Base-by-base conservation (phyloP, 2,797 vertebrate species). In the Sebastes trivittatus region DNA sequence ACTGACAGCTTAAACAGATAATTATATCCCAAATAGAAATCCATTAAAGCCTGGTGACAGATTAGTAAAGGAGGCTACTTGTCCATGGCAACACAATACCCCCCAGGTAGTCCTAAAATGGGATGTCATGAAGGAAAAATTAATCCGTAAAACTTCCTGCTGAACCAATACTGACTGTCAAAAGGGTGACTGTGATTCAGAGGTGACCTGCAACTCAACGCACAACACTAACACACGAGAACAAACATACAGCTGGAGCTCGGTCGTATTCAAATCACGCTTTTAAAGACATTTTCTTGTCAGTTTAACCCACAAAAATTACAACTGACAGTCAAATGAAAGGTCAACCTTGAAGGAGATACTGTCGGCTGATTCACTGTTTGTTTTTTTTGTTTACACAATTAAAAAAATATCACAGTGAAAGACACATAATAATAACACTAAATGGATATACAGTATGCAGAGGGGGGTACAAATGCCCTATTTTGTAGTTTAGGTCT, bases 41-140 rank as follows among this genome's bases (percentile, higher is more conserved):
- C 85, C 80, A 89, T 87, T 89, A 82, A 82, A 81, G 68, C 54
- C 61, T 49, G 78, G 42, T 88, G 92, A 92, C 84, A 87, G 91
- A 88, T 87, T 72, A 82, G 77, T 81, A 82, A 80, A 89, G 72
- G 64, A 67, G 81, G 77, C 84, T 85, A 75, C 78, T 80, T 72
- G 34, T 88, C 81, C 42, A n/a, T 54, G 75, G 89, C 81, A 88
- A 85, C 69, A 80, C 79, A 84, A 82, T 61, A 83, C 55, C 30
- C 8, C n/a, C n/a, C 60, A 87, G 86, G 86, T 89, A 90, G 90
- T 91, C 87, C 77, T 56, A 70, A 88, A 90, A 86, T 87, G 82
- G 74, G 83, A 88, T 86, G 88, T 90, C 84, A 16, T n/a, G 58
- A 82, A 23, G 80, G 81, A 76, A 84, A 91, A 88, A 92, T 86